Evolutionary conservation across 2,797 vertebrate species (phyloP).

Genomic region (Channallabes apus): DNA sequence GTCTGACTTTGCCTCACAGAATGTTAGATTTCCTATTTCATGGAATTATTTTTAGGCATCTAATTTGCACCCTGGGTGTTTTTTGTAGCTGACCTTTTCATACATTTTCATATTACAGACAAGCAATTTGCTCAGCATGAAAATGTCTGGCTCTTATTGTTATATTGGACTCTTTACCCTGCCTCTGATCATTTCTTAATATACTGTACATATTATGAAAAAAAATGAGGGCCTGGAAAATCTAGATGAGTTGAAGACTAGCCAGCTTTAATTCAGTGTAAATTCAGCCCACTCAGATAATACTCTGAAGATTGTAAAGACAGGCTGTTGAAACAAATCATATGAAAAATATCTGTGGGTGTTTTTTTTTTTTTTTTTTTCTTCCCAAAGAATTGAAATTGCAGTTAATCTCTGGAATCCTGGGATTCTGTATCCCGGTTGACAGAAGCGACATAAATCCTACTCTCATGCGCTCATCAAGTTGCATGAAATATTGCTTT

Average conservation of each 20-base stretch:
- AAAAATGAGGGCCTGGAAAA: neutral
- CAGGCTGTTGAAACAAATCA: neutral
- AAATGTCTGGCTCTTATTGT: conserved; percentile 6
- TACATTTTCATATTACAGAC: conserved; percentile 12
- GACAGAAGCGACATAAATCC: neutral
- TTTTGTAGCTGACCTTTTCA: conserved; percentile 32
- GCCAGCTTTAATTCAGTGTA: neutral
- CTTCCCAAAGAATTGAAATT: neutral
- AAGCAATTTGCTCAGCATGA: conserved; percentile 21
- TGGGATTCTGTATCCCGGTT: neutral
- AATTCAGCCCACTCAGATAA: neutral
- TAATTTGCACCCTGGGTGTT: conserved; percentile 30
- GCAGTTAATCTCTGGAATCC: neutral
- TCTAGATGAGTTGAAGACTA: neutral
- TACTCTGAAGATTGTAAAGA: neutral
- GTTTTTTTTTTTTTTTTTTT: neutral
- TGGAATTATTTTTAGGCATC: conserved; percentile 22
- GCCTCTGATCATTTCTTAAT: conserved; percentile 2
- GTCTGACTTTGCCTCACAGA: conserved; percentile 4
- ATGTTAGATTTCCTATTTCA: conserved; percentile 10
- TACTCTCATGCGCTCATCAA: neutral
- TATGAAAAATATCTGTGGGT: neutral
- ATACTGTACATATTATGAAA: neutral
- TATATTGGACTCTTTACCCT: conserved; percentile 9
- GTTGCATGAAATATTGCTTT: conserved; percentile 10